Base-by-base conservation (phyloP, 2,113 vertebrate genomes). In the Hirundichthys speculiger region DNA sequence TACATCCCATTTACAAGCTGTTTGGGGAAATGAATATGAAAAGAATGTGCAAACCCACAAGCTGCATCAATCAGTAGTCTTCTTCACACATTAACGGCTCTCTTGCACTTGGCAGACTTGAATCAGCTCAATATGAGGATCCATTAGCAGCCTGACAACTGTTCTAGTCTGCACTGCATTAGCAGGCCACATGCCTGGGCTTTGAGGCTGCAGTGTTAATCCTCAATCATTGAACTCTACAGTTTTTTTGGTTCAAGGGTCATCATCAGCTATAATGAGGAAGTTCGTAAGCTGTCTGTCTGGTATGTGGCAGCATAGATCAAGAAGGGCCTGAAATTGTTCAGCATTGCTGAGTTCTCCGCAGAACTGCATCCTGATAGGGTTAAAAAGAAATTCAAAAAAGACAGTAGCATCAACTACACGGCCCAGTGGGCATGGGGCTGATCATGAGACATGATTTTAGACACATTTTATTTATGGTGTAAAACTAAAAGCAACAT, bases 241-340 rank as follows among this genome's bases (percentile, higher is more conserved):
- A 42, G 41, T 66, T 71, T 53, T 43, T 68, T 60, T 43, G 55
- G 64, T 52, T 65, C 50, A 50, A 52, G 65, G 60, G 51, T 64
- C 51, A 60, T 79, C 60, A 81, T 62, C 50, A 20, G 75, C 57
- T 58, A 18, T 24, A 51, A 49, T n/a, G 18, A 80, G 77, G 41
- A 80, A 72, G 64, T 73, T 66, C 43, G 48, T 21, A 34, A 59
- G 55, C 66, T 62, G 46, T 72, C 70, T 69, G 66, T 81, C 43
- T 84, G 80, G 62, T 56, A 30, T 42, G 18, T 7, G 6, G 45
- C 53, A 76, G 67, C 2, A 39, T 39, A 20, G n/a, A n/a, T n/a
- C n/a, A n/a, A n/a, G n/a, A n/a, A n/a, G n/a, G n/a, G n/a, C n/a
- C n/a, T n/a, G n/a, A n/a, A n/a, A n/a, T n/a, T n/a, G n/a, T n/a